Conservation (phyloP, 2,888 invertebrate genomes). For the Acrocera orbiculus region DNA sequence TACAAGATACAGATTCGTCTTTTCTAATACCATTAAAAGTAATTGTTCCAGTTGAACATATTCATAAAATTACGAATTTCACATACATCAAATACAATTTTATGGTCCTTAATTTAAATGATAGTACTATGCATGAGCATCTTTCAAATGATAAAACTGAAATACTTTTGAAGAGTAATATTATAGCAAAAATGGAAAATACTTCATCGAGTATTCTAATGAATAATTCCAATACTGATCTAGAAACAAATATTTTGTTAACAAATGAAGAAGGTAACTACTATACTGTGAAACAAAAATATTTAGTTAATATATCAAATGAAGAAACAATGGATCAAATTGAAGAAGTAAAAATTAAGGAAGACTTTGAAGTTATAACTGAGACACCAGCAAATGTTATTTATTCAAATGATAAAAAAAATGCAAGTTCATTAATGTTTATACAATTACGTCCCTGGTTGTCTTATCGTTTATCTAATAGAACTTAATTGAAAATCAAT, state of each 20-base stretch:
- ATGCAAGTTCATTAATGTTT: constrained; percentile 1
- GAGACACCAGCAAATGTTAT: not conserved
- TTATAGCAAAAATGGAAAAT: no score
- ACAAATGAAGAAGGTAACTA: not conserved
- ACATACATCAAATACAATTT: constrained; percentile 9
- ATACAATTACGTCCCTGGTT: constrained; percentile 5
- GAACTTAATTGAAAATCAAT: no score
- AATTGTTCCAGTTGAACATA: constrained; percentile 9
- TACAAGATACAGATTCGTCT: constrained; percentile 1
- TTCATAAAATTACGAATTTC: constrained; percentile 3
- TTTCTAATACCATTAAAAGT: constrained; percentile 8
- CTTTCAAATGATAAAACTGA: constrained; percentile 6
- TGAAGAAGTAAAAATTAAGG: not conserved
- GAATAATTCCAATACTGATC: not conserved
- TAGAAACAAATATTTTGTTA: not conserved
- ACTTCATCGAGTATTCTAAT: no score
- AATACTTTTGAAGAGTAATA: no score
- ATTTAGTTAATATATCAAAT: not conserved
- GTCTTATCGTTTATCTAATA: constrained; percentile 6
- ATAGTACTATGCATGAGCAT: constrained; percentile 8
- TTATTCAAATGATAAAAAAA: not conserved
- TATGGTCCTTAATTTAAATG: constrained; percentile 7
- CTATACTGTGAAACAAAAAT: not conserved
- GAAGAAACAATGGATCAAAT: not conserved
- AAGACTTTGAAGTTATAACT: not conserved